Evolutionary conservation across 1,140 invertebrate species (phyloP), one percentile per base, ranked within the genome.

Genomic region (Aphis gossypii): DNA sequence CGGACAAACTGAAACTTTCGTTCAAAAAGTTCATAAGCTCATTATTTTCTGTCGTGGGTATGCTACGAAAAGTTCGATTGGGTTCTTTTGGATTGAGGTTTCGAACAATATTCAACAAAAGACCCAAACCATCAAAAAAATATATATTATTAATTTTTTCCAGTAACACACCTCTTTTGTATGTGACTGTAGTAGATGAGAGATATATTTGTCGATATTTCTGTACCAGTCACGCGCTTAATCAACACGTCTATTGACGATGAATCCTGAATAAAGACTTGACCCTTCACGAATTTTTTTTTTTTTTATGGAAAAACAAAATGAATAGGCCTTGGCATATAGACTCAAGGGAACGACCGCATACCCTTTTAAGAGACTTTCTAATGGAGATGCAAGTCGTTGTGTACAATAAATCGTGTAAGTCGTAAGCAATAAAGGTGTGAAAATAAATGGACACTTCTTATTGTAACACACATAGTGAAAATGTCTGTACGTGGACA

Each of bases 11-110:
- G 38, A 86, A 93, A 84, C 21, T 86, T 93, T 82, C 35, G 82
- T 92, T 41, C n/a, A 35, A n/a, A 86, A 92, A 93, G 92, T 93
- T 93, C 38, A 35, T 93, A 44, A 93, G 92, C 76, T 93, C 92
- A 93, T 93, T 93, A 93, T 86, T 93, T 86, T 35, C 25, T 44
- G 82, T 93, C 48, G 8, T 14, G 35, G 8, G 82, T 56, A 41
- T 56, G 84, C 90, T 5, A 76, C 5, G 5, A 25, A 90, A 56
- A 60, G 38, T 83, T 92, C 38, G 51, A 56, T 84, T 86, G 92
- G 82, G 30, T 30, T 90, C 89, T 68, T 44, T 90, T 8, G 82
- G 92, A 93, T 21, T 20, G 48, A 86, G 54, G 68, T 51, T 92
- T 54, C 76, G 76, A 35, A 84, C 35, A 51, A 18, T 54, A 44